Base-by-base conservation (phyloP, 2,113 vertebrate genomes). In the Monarcha castaneiventris region DNA sequence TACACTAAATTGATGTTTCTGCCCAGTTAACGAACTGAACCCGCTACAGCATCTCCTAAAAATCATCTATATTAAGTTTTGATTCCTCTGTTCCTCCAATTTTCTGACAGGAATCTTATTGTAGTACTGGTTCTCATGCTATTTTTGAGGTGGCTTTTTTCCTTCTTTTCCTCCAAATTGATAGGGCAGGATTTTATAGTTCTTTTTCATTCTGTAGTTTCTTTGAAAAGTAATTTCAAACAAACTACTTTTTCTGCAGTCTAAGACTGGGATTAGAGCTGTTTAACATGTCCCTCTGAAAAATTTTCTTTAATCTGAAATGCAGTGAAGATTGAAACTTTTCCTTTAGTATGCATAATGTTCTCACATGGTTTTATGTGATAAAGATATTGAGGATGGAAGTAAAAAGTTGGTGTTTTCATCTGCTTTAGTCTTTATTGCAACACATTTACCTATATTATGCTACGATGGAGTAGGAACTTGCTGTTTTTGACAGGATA, bases 171-270 rank as follows among this genome's bases (percentile, higher is more conserved):
- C n/a, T 72, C 37, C 26, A 39, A 37, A 49, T 51, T 37, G 6
- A 35, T 85, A 46, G 32, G 33, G 49, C n/a, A 95, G 46, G 66
- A 80, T 82, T 95, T 94, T 89, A 22, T 49, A 89, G 55, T 64
- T 52, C 37, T 66, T 84, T 94, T 89, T 92, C 44, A 87, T 95
- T 93, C n/a, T 59, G 10, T 37, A 30, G 11, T 71, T 67, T 76
- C 8, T 49, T 86, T 64, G 14, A 81, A 78, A 84, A 56, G 21
- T 52, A 41, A 26, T 88, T 93, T 64, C 46, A 48, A 80, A 56
- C 13, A 49, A 64, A 21, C 32, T 66, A 35, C 29, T 80, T 83
- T 62, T 81, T 80, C 39, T 72, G 17, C 27, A 39, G 27, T 56
- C 11, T 39, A 23, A 54, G 29, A 30, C 6, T 74, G 54, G 63